Evolutionary conservation across 2,888 invertebrate species (phyloP).

Genomic region (Hypercompe scribonia): DNA sequence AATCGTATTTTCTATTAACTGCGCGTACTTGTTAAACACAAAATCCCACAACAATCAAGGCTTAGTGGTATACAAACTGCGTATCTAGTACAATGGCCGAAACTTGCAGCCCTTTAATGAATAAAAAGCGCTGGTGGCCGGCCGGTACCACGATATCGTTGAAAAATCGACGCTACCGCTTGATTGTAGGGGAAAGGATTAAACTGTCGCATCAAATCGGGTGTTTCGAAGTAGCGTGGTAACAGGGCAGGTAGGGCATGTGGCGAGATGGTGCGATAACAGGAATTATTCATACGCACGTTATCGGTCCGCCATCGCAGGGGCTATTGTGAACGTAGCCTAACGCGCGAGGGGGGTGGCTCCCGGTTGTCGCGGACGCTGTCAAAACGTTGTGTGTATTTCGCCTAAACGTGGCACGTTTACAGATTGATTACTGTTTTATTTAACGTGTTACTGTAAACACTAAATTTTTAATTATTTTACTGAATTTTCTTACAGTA

Average conservation of each 20-base stretch:
- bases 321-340: constrained; percentile 81
- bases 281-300: constrained; percentile 86
- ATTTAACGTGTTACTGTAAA: constrained; percentile 67
- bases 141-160: constrained; percentile 67
- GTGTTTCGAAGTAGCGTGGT: constrained; percentile 72
- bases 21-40: constrained; percentile 69
- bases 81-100: constrained; percentile 82
- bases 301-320: constrained; percentile 84
- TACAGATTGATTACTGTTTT: constrained; percentile 81
- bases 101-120: constrained; percentile 82
- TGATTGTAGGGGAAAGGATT: constrained; percentile 51
- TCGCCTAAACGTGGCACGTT: constrained; percentile 75
- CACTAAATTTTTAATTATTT: constrained; percentile 54
- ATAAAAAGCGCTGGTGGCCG: constrained; percentile 78
- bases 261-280: constrained; percentile 85
- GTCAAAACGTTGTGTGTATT: constrained; percentile 81
- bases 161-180: constrained; percentile 48
- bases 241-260: constrained; percentile 85
- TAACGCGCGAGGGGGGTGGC: constrained; percentile 84
- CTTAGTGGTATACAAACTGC: constrained; percentile 77
- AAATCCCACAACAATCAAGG: constrained; percentile 79
- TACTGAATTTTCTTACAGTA: constrained; percentile 36
- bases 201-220: constrained; percentile 60
- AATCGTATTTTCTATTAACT: constrained; percentile 71
- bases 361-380: constrained; percentile 80